Conservation (phyloP, 2,113 vertebrate species). For the Malurus elegans region DNA sequence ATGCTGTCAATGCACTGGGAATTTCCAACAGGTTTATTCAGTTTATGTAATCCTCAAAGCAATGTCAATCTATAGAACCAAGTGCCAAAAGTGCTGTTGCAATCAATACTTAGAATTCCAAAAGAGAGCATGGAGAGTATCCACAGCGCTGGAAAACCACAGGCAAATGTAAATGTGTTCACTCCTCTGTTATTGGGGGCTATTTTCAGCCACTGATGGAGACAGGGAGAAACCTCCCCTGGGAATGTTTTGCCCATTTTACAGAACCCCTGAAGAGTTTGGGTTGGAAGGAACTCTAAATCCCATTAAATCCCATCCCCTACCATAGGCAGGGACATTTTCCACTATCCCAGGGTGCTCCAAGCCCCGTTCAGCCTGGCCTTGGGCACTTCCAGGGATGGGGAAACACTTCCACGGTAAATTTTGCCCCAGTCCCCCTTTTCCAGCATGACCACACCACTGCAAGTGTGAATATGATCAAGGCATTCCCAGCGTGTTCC, state of each 20-base stretch:
- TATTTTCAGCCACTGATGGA: neutral
- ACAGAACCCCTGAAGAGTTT: neutral
- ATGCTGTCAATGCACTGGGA: neutral
- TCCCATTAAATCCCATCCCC: neutral
- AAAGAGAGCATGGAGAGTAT: neutral
- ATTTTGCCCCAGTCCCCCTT: accelerated
- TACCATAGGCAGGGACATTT: neutral
- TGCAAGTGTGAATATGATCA: accelerated
- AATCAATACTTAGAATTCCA: neutral
- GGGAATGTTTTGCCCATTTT: neutral
- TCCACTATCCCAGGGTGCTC: accelerated
- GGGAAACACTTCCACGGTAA: neutral
- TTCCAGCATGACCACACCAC: neutral
- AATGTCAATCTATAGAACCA: neutral
- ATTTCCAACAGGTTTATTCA: neutral
- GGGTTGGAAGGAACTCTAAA: neutral
- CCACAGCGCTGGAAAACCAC: neutral
- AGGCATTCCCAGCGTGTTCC: neutral
- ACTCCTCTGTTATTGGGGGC: neutral
- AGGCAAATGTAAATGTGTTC: neutral
- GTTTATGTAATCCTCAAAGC: neutral
- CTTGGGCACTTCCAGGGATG: neutral
- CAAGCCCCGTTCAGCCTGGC: neutral
- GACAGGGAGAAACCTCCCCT: neutral
- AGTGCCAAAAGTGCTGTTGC: neutral